phyloP scores from a whole-genome alignment of 2,797 vertebrate species.

The Spheniscus humboldti region DNA sequence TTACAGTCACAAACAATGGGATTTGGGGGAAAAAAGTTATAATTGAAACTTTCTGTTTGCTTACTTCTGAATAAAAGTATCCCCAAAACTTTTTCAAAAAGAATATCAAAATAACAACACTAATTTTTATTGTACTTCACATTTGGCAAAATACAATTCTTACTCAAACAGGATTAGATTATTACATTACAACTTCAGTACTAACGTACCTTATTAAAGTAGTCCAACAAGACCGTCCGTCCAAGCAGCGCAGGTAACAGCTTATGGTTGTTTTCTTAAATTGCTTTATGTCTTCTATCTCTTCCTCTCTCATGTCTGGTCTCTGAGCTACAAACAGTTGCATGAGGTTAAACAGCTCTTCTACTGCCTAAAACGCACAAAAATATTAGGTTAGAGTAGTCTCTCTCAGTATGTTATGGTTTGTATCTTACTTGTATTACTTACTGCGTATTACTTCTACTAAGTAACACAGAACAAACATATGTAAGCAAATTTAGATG shows the following conservation, averaged over 20 bases:
- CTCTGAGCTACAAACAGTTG: constrained; percentile 96
- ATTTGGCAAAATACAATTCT: neutral
- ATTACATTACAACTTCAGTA: neutral
- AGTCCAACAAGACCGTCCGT: constrained; percentile 98
- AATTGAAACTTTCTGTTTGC: neutral
- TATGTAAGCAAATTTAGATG: neutral
- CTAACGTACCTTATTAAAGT: constrained; percentile 94
- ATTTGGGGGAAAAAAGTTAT: neutral
- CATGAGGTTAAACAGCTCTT: constrained; percentile 98
- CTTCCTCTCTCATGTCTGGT: constrained; percentile 94
- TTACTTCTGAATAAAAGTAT: neutral
- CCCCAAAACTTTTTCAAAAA: neutral
- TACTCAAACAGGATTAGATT: neutral
- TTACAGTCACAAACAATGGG: neutral
- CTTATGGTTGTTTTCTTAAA: constrained; percentile 99
- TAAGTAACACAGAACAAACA: neutral
- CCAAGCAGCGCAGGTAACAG: constrained; percentile 97
- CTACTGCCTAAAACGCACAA: constrained; percentile 84
- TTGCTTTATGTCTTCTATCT: constrained; percentile 94
- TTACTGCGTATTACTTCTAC: neutral
- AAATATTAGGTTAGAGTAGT: neutral
- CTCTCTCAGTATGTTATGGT: neutral
- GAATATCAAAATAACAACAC: neutral
- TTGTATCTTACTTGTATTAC: neutral
- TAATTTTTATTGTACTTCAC: neutral